Conservation (phyloP, 2,113 vertebrate genomes). For the Oxyruncus cristatus region DNA sequence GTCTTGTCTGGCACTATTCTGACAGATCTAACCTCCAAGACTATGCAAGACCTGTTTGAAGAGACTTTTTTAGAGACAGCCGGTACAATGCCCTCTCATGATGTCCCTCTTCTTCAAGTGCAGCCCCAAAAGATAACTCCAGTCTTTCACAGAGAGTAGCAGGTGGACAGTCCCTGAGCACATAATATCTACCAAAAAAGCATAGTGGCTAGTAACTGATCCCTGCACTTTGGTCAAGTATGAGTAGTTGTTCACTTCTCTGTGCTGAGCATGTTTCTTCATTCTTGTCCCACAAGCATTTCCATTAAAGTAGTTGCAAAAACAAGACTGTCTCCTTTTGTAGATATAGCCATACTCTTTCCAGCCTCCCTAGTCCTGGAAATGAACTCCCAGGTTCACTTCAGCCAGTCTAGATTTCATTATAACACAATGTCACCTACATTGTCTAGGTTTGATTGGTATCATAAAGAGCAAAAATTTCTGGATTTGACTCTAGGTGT, state of each 20-base stretch:
- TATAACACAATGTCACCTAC: neutral
- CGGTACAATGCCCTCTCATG: neutral
- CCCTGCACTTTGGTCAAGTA: neutral
- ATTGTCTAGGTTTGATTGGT: neutral
- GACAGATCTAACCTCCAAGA: neutral
- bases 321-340: neutral
- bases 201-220: neutral
- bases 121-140: neutral
- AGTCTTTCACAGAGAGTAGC: neutral
- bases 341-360: accelerated
- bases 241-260: neutral
- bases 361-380: neutral
- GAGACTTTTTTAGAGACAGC: neutral
- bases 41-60: neutral
- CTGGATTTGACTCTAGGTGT: accelerated
- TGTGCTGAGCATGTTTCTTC: neutral
- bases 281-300: neutral
- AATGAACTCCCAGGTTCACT: neutral
- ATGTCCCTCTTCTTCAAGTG: neutral
- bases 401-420: neutral
- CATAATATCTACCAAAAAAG: neutral
- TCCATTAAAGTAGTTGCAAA: neutral
- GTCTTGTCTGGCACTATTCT: neutral
- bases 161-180: neutral
- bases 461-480: neutral